Conservation (phyloP, 2,113 vertebrate species). For the Rostratula benghalensis region DNA sequence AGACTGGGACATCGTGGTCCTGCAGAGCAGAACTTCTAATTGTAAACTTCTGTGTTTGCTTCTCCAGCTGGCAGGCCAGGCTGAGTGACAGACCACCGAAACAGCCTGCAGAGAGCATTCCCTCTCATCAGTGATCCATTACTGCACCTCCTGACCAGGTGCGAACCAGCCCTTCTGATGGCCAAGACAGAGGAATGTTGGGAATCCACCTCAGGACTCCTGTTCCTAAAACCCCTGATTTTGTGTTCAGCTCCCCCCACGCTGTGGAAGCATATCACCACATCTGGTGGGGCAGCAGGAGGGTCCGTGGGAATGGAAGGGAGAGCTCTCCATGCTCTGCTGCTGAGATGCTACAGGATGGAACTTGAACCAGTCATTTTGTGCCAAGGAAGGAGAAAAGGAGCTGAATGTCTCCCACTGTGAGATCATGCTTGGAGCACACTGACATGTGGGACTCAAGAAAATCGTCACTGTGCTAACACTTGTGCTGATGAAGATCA, state of each 20-base stretch:
- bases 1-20: too few relatives aligned
- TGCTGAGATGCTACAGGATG: accelerated
- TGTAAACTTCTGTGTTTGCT: neutral
- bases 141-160: accelerated
- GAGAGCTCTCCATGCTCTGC: neutral
- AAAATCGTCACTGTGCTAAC: neutral
- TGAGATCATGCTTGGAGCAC: neutral
- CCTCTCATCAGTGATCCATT: accelerated
- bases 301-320: neutral
- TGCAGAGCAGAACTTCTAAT: neutral
- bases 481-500: neutral
- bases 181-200: neutral
- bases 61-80: neutral
- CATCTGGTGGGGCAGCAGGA: neutral
- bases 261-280: neutral
- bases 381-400: neutral
- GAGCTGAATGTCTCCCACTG: neutral
- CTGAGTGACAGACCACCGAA: neutral
- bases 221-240: neutral
- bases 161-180: neutral
- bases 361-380: neutral
- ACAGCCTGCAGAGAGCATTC: neutral
- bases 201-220: neutral
- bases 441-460: neutral
- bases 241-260: neutral